Evolutionary conservation across 2,797 vertebrate species (phyloP).

Genomic region (Poeciliopsis gracilis): DNA sequence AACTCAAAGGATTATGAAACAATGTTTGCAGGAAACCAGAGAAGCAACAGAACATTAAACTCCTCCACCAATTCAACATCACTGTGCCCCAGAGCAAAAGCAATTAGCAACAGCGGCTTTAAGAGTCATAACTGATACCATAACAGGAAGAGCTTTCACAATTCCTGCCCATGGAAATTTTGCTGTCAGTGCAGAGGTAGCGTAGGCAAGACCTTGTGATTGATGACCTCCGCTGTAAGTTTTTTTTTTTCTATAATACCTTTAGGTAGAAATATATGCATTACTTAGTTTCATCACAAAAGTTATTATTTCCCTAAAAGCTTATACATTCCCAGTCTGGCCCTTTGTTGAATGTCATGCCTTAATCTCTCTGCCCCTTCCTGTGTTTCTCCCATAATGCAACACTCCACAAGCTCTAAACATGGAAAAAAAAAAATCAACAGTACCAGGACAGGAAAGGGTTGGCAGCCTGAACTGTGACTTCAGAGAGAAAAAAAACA

Average conservation of each 20-base stretch:
- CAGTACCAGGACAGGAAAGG: not conserved
- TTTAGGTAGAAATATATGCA: not conserved
- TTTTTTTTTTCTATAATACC: not conserved
- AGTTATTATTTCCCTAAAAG: not conserved
- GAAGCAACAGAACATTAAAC: constrained; percentile 21
- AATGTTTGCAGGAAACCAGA: constrained; percentile 15
- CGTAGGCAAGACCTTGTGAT: constrained; percentile 13
- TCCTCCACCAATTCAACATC: constrained; percentile 13
- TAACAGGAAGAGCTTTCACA: constrained; percentile 29
- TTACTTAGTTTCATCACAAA: not conserved
- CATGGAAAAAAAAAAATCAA: not conserved
- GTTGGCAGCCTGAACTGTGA: no score
- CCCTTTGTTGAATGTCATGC: not conserved
- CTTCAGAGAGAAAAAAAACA: not conserved
- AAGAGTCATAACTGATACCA: constrained; percentile 41
- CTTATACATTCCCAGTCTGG: not conserved
- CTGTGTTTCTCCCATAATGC: not conserved
- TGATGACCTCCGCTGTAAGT: not conserved
- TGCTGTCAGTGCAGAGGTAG: constrained; percentile 25
- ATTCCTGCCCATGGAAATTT: constrained; percentile 28
- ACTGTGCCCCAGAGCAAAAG: constrained; percentile 33
- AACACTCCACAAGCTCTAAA: not conserved
- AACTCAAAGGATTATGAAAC: constrained; percentile 10
- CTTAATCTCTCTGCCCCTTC: not conserved
- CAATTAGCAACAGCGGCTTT: constrained; percentile 31